Percentiles rank a stretch among this genome's conserved stretches.
Evolutionary conservation across 2,888 invertebrate species (phyloP).

Genomic region (Erynnis tages): DNA sequence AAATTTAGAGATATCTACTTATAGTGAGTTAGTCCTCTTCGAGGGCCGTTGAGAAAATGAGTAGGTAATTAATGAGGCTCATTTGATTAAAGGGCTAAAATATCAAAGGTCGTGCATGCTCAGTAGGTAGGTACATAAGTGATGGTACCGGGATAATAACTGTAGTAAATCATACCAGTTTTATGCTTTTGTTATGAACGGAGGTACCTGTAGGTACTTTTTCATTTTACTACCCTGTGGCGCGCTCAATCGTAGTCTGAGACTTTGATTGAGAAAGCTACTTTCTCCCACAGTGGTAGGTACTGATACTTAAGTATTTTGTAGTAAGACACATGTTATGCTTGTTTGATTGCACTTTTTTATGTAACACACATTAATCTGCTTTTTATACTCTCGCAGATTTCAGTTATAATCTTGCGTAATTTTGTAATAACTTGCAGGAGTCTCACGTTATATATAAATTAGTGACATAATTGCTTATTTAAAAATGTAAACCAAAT

Average conservation of each 20-base stretch:
- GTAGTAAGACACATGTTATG: constrained; percentile 4
- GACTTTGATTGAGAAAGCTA: constrained; percentile 66
- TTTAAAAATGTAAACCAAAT: too few relatives aligned
- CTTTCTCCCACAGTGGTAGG: constrained; percentile 54
- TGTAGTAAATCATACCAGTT: background rate
- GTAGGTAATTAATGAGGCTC: too few relatives aligned
- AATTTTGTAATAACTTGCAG: background rate
- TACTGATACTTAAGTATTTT: background rate
- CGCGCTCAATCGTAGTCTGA: constrained; percentile 47
- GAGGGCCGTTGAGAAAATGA: too few relatives aligned
- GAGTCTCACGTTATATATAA: constrained; percentile 25
- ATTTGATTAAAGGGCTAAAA: too few relatives aligned
- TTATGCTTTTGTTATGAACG: background rate
- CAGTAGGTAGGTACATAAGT: too few relatives aligned
- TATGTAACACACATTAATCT: background rate
- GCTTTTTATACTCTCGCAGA: constrained; percentile 2
- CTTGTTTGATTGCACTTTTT: constrained; percentile 1
- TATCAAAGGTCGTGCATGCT: too few relatives aligned
- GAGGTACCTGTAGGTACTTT: constrained; percentile 21
- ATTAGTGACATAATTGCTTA: too few relatives aligned
- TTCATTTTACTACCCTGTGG: constrained; percentile 42
- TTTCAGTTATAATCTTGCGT: too few relatives aligned
- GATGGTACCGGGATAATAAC: too few relatives aligned
- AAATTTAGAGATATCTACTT: too few relatives aligned
- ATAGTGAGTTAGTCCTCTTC: too few relatives aligned